Percentiles rank a stretch among this genome's conserved stretches.
These are phyloP conservation scores for Microdon myrmicae DNA, from an alignment of 2,888 invertebrate genomes.

Conservation along the genomic window DNA sequence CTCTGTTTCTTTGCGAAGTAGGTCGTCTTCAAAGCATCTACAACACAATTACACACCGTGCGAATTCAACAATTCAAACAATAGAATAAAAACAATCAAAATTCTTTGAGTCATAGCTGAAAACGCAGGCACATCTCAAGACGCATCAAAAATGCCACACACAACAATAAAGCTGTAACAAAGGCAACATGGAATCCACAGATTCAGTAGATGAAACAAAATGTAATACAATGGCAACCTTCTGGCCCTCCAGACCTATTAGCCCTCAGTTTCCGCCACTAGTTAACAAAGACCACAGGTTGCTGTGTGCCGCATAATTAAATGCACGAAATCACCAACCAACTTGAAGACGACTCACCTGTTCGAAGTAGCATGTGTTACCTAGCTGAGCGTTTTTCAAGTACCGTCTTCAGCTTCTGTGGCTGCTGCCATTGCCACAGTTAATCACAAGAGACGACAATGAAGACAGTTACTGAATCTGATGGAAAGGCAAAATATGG, in stretches of 20 bases:
- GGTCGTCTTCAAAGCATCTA: slow-evolving; percentile 11
- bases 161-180: slow-evolving; percentile 1
- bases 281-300: slow-evolving; percentile 11
- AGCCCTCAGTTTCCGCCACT: background rate
- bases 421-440: too few relatives aligned
- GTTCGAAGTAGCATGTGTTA: slow-evolving; percentile 3
- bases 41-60: slow-evolving; percentile 19
- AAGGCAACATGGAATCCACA: slow-evolving; percentile 10
- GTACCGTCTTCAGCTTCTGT: too few relatives aligned
- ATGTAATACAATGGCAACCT: slow-evolving; percentile 20
- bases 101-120: slow-evolving; percentile 26
- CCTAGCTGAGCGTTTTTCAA: slow-evolving; percentile 18
- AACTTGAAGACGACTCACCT: slow-evolving; percentile 31
- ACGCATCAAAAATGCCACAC: slow-evolving; percentile 27
- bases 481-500: slow-evolving; percentile 8
- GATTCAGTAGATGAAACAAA: slow-evolving; percentile 1
- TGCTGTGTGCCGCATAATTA: slow-evolving; percentile 17
- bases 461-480: slow-evolving; percentile 16
- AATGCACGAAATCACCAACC: slow-evolving; percentile 28
- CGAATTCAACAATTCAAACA: slow-evolving; percentile 21
- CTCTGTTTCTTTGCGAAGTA: slow-evolving; percentile 22
- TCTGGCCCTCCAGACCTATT: slow-evolving; percentile 3
- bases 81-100: slow-evolving; percentile 12
- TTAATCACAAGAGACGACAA: slow-evolving; percentile 26
- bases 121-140: slow-evolving; percentile 7